Evolutionary conservation across 2,888 invertebrate species (phyloP).

Genomic region (Trachelus stipa): DNA sequence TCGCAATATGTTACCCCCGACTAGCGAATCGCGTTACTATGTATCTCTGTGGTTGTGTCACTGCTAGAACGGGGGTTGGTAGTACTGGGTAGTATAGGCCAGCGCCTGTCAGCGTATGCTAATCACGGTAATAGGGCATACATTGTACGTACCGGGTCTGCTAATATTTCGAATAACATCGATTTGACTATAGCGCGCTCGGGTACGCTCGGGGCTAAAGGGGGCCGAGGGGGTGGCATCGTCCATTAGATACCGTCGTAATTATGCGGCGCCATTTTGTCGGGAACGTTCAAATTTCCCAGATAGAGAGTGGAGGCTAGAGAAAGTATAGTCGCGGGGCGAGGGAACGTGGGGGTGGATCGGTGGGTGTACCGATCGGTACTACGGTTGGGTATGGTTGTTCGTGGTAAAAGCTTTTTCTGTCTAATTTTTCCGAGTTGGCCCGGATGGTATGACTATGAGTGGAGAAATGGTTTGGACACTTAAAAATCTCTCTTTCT

Average conservation of each 20-base stretch:
- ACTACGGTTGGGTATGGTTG: background rate
- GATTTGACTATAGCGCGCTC: conserved; percentile 40
- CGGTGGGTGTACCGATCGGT: background rate
- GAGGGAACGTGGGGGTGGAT: background rate
- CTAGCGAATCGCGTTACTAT: conserved; percentile 25
- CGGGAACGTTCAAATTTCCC: background rate
- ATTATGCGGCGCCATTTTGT: conserved; percentile 36
- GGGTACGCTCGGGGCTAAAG: conserved; percentile 29
- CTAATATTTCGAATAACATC: conserved; percentile 62
- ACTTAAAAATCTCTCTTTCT: conserved; percentile 14
- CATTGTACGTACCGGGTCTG: conserved; percentile 47
- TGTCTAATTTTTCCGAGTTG: background rate
- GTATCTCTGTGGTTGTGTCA: conserved; percentile 31
- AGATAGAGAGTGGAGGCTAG: background rate
- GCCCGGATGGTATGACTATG: background rate
- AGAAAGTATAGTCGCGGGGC: background rate
- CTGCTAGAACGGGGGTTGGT: conserved; percentile 30
- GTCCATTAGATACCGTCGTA: conserved; percentile 50
- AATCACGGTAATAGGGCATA: conserved; percentile 63
- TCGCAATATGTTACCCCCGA: conserved; percentile 59
- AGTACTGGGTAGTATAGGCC: conserved; percentile 34
- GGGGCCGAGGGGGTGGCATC: conserved; percentile 38
- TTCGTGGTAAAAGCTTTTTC: background rate
- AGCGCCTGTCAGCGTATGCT: conserved; percentile 62
- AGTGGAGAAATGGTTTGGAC: background rate